Conservation (phyloP, 2,888 invertebrate species). For the Horisme vitalbata region DNA sequence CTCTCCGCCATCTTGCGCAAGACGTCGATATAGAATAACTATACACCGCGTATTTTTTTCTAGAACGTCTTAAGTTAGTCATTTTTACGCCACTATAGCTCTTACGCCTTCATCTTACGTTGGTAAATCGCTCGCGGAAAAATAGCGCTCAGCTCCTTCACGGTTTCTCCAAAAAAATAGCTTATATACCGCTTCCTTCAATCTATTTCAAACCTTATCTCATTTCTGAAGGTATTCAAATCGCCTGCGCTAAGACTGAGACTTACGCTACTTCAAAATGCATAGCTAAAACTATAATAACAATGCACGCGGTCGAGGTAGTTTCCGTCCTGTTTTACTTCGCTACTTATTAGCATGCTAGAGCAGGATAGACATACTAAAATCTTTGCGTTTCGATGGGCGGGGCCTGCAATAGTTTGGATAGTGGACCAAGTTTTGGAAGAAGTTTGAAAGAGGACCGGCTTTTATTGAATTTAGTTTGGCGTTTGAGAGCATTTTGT, state of each 20-base stretch:
- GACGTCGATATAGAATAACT: conserved; percentile 81
- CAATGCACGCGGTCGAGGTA: conserved; percentile 64
- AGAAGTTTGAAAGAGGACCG: conserved; percentile 77
- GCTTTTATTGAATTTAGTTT: conserved; percentile 76
- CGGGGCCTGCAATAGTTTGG: conserved; percentile 65
- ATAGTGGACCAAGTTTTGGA: conserved; percentile 74
- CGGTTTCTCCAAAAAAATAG: conserved; percentile 33
- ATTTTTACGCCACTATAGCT: conserved; percentile 80
- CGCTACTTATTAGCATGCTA: conserved; percentile 35
- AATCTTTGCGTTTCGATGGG: conserved; percentile 51
- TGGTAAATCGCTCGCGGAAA: conserved; percentile 80
- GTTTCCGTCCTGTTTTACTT: conserved; percentile 56
- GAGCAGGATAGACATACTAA: conserved; percentile 51
- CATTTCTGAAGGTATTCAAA: neutral
- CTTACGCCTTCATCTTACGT: conserved; percentile 75
- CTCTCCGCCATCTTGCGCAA: conserved; percentile 80
- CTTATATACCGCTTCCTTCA: conserved; percentile 19
- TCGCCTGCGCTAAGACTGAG: neutral
- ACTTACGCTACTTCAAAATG: conserved; percentile 38
- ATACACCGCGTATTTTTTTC: conserved; percentile 72
- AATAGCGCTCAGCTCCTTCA: conserved; percentile 67
- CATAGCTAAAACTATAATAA: conserved; percentile 67
- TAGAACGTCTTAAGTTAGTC: conserved; percentile 78
- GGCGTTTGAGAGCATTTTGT: conserved; percentile 49
- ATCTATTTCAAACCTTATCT: conserved; percentile 20